phyloP scores from a whole-genome alignment of 2,888 invertebrate genomes.

The Rhimphoctona megacephalus region DNA sequence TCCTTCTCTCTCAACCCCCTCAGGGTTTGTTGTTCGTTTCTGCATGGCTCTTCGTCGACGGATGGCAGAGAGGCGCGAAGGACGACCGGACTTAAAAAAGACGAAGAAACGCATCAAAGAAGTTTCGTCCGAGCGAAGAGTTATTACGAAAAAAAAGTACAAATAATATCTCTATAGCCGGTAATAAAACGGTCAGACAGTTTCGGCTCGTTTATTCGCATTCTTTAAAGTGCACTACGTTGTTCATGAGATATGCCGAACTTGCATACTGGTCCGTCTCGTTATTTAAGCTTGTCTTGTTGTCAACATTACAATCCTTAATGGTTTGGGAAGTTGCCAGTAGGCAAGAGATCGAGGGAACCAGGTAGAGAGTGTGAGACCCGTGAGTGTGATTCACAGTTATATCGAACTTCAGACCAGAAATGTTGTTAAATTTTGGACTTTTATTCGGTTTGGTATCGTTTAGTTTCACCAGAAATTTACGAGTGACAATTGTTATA shows the following conservation, averaged over 20 bases:
- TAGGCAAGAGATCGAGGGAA: not conserved
- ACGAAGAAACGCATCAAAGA: constrained; percentile 50
- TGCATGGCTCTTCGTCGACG: constrained; percentile 27
- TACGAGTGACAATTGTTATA: not conserved
- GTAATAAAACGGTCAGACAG: constrained; percentile 81
- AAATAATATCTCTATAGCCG: constrained; percentile 82
- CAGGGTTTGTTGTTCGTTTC: constrained; percentile 36
- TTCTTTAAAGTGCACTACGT: constrained; percentile 82
- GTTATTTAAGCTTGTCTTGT: constrained; percentile 63
- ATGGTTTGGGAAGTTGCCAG: constrained; percentile 4
- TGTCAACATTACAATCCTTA: constrained; percentile 56
- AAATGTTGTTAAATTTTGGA: not conserved
- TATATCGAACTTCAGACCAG: not conserved
- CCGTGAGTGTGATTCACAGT: not conserved
- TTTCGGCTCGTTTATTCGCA: constrained; percentile 78
- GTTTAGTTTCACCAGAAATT: not conserved
- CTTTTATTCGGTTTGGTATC: not conserved
- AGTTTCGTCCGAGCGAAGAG: constrained; percentile 44
- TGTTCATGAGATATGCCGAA: constrained; percentile 80
- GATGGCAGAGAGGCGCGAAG: constrained; percentile 40
- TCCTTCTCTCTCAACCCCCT: constrained; percentile 10
- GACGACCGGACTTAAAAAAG: constrained; percentile 51
- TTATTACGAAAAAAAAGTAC: constrained; percentile 70
- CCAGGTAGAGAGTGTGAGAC: not conserved
- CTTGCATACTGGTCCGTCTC: constrained; percentile 71